Conservation (phyloP, 2,113 vertebrate genomes). For the Manacus vitellinus region DNA sequence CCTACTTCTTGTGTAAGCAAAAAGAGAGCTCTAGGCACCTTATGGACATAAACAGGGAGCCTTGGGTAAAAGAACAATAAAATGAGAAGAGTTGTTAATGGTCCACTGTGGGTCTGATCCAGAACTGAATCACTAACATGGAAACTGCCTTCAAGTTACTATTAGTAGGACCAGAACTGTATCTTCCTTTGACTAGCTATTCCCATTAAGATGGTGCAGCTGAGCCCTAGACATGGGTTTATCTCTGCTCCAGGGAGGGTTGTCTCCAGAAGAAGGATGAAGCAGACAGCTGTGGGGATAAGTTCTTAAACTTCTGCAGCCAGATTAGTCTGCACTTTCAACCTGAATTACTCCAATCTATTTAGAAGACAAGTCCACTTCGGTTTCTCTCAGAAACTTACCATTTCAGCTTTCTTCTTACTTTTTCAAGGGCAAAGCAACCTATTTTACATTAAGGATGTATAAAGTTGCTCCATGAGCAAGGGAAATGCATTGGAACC, state of each 20-base stretch:
- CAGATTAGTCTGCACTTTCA: background rate
- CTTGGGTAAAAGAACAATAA: background rate
- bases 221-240: background rate
- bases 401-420: background rate
- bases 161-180: background rate
- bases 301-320: background rate
- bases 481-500: background rate
- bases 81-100: background rate
- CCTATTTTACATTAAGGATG: background rate
- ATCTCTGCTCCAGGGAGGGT: background rate
- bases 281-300: background rate
- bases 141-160: background rate
- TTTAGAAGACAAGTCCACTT: background rate
- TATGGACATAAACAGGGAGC: background rate
- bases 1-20: background rate
- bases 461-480: background rate
- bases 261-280: background rate
- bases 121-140: background rate
- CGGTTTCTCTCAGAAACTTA: background rate
- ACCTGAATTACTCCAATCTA: background rate
- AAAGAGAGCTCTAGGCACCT: background rate
- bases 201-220: background rate
- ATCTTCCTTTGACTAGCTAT: background rate
- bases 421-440: background rate
- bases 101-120: background rate